A percentile compares a stretch with the other conserved stretches of the same genome.
These are phyloP conservation scores for Columba janthina DNA, from an alignment of 2,113 vertebrate species.

Conservation along the genomic window DNA sequence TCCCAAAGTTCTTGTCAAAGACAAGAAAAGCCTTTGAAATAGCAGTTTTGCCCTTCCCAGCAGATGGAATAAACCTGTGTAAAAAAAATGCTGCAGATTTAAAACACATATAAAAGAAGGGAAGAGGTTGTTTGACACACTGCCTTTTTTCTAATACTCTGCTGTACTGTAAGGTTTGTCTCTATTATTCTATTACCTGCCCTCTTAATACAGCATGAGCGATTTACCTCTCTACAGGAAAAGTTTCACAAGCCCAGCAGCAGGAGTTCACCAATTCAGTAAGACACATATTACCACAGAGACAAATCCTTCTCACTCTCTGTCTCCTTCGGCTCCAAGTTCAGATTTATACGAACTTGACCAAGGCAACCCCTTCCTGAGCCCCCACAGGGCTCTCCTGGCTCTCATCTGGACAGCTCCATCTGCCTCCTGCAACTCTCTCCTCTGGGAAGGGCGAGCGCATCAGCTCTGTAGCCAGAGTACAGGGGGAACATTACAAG, in stretches of 20 bases:
- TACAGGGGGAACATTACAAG: not conserved
- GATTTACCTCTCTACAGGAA: not conserved
- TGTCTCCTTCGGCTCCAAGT: not conserved
- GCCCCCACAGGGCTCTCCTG: not conserved
- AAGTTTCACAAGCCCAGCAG: not conserved
- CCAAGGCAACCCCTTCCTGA: not conserved
- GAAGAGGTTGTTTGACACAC: not conserved
- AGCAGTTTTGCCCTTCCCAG: conserved; percentile 43
- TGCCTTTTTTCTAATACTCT: not conserved
- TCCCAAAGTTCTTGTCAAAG: conserved; percentile 23
- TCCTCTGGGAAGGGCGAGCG: not conserved
- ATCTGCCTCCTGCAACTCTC: not conserved
- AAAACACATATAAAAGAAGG: not conserved
- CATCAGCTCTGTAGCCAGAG: not conserved
- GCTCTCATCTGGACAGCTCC: not conserved
- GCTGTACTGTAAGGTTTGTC: not conserved
- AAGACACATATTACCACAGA: not conserved
- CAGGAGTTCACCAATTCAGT: not conserved
- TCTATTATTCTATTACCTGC: not conserved
- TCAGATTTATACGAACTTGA: not conserved
- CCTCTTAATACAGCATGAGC: not conserved
- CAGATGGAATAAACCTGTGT: conserved; percentile 3
- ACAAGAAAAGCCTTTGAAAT: conserved; percentile 8
- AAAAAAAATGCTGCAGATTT: not conserved
- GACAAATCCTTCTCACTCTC: not conserved